Percentiles rank a stretch among this genome's conserved stretches.
Conservation (phyloP, 2,113 vertebrate genomes). For the Ammodytes dubius region DNA sequence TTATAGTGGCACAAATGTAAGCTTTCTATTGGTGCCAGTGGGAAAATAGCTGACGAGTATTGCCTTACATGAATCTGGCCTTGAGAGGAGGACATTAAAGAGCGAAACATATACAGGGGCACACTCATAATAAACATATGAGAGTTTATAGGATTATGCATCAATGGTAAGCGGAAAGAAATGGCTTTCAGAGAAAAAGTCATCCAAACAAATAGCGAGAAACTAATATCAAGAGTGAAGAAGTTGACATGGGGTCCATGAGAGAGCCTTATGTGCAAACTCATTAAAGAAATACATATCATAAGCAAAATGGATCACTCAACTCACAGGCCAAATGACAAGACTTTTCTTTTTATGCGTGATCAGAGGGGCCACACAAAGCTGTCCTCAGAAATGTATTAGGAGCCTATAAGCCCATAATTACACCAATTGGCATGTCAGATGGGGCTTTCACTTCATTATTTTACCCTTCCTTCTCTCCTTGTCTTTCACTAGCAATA, state of each 20-base stretch:
- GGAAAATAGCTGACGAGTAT: conserved; percentile 59
- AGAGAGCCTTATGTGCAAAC: conserved; percentile 9
- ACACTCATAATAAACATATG: conserved; percentile 71
- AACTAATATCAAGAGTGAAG: conserved; percentile 33
- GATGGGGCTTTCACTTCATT: conserved; percentile 61
- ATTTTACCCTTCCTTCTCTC: conserved; percentile 52
- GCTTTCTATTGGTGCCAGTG: conserved; percentile 61
- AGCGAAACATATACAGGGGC: conserved; percentile 60
- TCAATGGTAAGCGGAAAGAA: conserved; percentile 41
- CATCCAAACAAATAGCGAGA: conserved; percentile 58
- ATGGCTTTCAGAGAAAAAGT: conserved; percentile 45
- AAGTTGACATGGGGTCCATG: conserved; percentile 4
- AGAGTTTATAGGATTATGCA: conserved; percentile 37
- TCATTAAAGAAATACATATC: conserved; percentile 24
- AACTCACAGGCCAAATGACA: conserved; percentile 6
- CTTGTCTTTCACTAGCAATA: conserved; percentile 60
- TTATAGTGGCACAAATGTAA: conserved; percentile 56
- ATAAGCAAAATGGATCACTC: conserved; percentile 23
- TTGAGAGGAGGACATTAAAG: conserved; percentile 55
- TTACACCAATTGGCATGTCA: conserved; percentile 78
- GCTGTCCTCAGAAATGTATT: conserved; percentile 79
- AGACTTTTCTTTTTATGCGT: conserved; percentile 30
- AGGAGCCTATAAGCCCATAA: conserved; percentile 81
- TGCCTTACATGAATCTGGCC: conserved; percentile 55
- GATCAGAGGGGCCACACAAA: conserved; percentile 55